These are phyloP conservation scores for Sphaeridia pumilis DNA, from an alignment of 2,888 invertebrate species.

Conservation along the genomic window DNA sequence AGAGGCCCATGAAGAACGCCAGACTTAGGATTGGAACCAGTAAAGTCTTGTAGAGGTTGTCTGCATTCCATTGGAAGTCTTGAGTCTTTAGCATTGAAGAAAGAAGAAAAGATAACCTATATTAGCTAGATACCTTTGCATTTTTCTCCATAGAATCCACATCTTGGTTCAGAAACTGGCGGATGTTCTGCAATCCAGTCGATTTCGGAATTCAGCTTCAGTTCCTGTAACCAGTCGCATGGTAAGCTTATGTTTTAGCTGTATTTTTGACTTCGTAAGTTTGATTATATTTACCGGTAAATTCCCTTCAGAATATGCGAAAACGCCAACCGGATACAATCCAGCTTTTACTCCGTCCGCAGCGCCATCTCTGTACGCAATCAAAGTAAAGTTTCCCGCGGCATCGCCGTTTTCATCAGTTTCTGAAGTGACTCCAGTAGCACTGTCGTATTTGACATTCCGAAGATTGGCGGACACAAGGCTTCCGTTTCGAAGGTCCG, in stretches of 20 bases:
- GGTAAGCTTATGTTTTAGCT: no score
- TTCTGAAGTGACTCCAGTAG: slow-evolving; percentile 37
- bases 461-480: slow-evolving; percentile 40
- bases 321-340: slow-evolving; percentile 43
- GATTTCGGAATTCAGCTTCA: slow-evolving; percentile 58
- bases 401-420: slow-evolving; percentile 88
- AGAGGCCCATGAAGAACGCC: slow-evolving; percentile 17
- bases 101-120: no score
- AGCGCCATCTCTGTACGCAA: slow-evolving; percentile 44
- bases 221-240: slow-evolving; percentile 48
- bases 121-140: slow-evolving; percentile 58
- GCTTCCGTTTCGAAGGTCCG: slow-evolving; percentile 39
- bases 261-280: no score
- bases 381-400: slow-evolving; percentile 83
- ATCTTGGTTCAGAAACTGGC: slow-evolving; percentile 72
- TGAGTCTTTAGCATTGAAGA: no score
- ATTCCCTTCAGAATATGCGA: slow-evolving; percentile 42
- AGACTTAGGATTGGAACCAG: background rate
- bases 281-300: slow-evolving; percentile 64
- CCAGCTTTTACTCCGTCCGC: slow-evolving; percentile 40
- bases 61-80: no score
- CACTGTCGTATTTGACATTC: slow-evolving; percentile 41
- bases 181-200: slow-evolving; percentile 65
- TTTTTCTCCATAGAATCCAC: slow-evolving; percentile 81
- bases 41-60: no score